phyloP scores from a whole-genome alignment of 37 sponge, comb jelly and placozoan species.

The Theonella swinhoei region DNA sequence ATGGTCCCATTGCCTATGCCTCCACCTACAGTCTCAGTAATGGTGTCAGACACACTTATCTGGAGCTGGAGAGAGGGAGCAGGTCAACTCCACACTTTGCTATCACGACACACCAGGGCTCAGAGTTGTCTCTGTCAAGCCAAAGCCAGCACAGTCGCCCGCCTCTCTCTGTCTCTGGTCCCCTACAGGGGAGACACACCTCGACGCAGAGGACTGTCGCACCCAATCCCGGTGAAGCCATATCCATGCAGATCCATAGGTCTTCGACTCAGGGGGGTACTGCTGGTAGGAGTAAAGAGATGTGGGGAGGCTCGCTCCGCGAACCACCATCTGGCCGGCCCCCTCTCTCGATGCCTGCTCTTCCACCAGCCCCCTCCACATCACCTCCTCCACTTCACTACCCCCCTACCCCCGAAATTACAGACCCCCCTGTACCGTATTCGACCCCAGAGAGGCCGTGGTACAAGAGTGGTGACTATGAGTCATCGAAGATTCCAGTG shows the following conservation, averaged over 20 bases:
- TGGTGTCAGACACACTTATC: constrained; percentile 31
- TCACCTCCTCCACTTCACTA: not conserved
- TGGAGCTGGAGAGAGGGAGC: constrained; percentile 8
- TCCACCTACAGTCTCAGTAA: constrained; percentile 26
- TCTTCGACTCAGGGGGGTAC: not conserved
- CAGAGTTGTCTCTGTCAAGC: not conserved
- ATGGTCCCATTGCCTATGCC: constrained; percentile 16
- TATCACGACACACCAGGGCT: not conserved
- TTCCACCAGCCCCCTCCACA: not conserved
- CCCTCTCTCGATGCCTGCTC: not conserved
- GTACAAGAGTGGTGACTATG: not conserved
- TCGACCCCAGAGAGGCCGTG: not conserved
- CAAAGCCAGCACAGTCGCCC: not conserved
- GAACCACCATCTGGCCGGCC: not conserved
- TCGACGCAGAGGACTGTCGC: not conserved
- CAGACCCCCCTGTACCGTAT: not conserved
- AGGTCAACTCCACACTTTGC: not conserved
- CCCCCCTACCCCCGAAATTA: not conserved
- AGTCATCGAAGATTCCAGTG: not conserved
- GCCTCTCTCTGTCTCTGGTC: not conserved
- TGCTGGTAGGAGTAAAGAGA: not conserved
- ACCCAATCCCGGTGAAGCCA: not conserved
- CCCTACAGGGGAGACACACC: not conserved
- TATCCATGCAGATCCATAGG: not conserved
- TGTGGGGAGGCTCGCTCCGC: not conserved